Evolutionary conservation across 2,113 vertebrate species (phyloP).

Genomic region (Lophochroa leadbeateri): DNA sequence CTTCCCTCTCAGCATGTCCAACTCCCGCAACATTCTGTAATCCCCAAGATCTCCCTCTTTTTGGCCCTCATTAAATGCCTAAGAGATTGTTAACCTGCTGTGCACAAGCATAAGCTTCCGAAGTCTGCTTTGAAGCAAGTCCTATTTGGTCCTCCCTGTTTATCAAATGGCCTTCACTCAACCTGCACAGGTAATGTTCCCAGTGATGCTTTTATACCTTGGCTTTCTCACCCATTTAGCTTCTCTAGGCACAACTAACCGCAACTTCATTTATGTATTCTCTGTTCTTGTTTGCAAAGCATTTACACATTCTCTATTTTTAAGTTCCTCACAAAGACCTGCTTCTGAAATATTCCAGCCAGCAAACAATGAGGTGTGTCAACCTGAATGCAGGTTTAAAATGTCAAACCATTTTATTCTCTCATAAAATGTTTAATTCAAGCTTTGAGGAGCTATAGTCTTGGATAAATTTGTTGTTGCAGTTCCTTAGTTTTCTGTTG

Average conservation of each 20-base stretch:
- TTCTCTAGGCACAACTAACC: not conserved
- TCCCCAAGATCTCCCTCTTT: not conserved
- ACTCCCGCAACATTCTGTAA: not conserved
- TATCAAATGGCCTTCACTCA: not conserved
- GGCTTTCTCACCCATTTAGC: not conserved
- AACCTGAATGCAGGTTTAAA: not conserved
- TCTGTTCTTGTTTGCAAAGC: not conserved
- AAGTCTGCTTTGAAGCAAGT: not conserved
- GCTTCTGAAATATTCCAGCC: not conserved
- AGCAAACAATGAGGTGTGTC: not conserved
- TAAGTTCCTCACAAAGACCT: not conserved
- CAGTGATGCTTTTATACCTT: not conserved
- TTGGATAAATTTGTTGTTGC: not conserved
- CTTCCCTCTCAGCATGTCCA: not conserved
- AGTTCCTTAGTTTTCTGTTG: not conserved
- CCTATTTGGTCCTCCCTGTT: not conserved
- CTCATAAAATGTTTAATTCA: not conserved
- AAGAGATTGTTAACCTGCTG: not conserved
- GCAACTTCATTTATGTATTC: not conserved
- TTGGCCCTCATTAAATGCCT: not conserved
- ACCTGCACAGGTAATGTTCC: not conserved
- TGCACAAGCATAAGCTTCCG: not conserved
- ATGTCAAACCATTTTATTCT: not conserved
- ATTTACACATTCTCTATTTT: not conserved
- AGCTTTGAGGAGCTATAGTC: not conserved